Evolutionary conservation across 2,888 invertebrate genomes (phyloP).

Genomic region (Dermolepida albohirtum): DNA sequence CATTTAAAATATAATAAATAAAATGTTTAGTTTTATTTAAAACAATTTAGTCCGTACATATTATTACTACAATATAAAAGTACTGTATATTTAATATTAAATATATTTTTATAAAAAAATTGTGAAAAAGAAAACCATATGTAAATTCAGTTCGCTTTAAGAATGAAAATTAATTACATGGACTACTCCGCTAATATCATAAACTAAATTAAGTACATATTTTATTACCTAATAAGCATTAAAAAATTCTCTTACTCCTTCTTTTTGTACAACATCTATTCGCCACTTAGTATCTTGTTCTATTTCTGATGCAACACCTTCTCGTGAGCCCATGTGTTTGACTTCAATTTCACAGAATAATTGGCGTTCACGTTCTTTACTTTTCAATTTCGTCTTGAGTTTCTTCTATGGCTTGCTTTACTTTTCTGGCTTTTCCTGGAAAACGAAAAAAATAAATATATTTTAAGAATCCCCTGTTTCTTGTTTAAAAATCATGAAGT

Average conservation of each 20-base stretch:
- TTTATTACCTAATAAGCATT: constrained; percentile 74
- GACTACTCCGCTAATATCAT: constrained; percentile 73
- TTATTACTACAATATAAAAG: constrained; percentile 25
- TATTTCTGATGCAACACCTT: constrained; percentile 93
- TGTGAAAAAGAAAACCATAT: constrained; percentile 2
- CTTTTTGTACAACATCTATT: constrained; percentile 81
- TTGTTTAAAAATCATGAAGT: too few species aligned
- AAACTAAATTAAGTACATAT: constrained; percentile 86
- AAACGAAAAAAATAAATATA: constrained; percentile 44
- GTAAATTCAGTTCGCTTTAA: constrained; percentile 15
- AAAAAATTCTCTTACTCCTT: constrained; percentile 72
- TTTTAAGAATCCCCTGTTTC: too few species aligned
- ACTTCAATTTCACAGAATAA: constrained; percentile 95
- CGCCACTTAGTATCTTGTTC: constrained; percentile 87
- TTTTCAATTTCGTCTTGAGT: constrained; percentile 98
- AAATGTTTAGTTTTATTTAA: constrained; percentile 1
- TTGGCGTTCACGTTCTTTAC: constrained; percentile 90
- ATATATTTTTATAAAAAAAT: constrained; percentile 13
- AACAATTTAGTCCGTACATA: constrained; percentile 34
- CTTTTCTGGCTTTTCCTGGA: constrained; percentile 93
- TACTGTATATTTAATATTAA: constrained; percentile 30
- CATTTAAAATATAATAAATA: not conserved
- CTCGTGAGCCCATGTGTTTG: constrained; percentile 96
- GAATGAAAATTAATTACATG: constrained; percentile 24
- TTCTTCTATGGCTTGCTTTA: constrained; percentile 99